phyloP scores from a whole-genome alignment of 2,113 vertebrate genomes.

The Tetrao urogallus region DNA sequence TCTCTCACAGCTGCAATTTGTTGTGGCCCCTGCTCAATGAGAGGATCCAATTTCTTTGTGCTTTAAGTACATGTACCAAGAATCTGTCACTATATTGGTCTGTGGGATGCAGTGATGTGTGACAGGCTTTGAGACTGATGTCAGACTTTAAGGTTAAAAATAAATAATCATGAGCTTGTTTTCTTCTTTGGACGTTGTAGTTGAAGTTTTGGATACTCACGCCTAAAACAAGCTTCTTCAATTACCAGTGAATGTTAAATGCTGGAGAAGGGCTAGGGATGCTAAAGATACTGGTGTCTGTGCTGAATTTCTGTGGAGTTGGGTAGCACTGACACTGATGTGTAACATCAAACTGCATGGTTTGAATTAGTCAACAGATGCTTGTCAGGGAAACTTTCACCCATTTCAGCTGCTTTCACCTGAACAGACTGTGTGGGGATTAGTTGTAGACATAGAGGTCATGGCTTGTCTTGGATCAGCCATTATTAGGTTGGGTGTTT shows the following conservation, averaged over 20 bases:
- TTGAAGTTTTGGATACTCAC: neutral
- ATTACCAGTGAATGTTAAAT: neutral
- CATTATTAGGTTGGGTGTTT: neutral
- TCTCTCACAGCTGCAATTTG: constrained; percentile 6
- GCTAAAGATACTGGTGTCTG: neutral
- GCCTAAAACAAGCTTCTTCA: neutral
- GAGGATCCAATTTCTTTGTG: neutral
- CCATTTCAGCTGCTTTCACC: neutral
- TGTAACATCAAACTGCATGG: neutral
- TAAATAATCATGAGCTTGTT: neutral
- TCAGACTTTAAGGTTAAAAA: neutral
- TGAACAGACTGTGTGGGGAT: neutral
- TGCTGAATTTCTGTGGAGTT: neutral
- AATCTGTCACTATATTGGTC: neutral
- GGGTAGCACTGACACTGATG: neutral
- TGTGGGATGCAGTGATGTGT: neutral
- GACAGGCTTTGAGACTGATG: neutral
- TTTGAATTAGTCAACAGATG: neutral
- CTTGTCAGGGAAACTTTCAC: neutral
- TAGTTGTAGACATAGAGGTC: neutral
- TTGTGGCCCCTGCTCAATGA: neutral
- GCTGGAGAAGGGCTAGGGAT: neutral
- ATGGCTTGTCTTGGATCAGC: neutral
- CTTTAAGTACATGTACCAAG: neutral
- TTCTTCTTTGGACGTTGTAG: neutral